Evolutionary conservation across 2,888 invertebrate genomes (phyloP), one percentile per base, ranked within the genome.

Genomic region (Amiota mariae): DNA sequence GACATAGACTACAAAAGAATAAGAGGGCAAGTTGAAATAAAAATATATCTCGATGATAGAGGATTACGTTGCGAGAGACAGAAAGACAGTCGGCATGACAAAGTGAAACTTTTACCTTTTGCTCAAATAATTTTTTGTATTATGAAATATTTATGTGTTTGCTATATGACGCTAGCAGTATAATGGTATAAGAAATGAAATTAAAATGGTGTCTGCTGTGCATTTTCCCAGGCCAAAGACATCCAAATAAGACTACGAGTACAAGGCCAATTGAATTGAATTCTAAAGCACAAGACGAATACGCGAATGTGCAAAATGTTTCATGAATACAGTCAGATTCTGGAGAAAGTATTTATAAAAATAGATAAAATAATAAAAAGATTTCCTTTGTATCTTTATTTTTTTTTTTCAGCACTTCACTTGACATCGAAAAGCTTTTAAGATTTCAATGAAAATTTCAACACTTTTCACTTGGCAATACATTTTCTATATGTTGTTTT

Each of bases 171-270:
- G n/a, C 54, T 54, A n/a, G 11, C 54, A 54, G 12, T 10, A n/a
- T 54, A n/a, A 10, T 54, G 11, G 11, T 12, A 54, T 54, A 54
- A 54, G n/a, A 54, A 54, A 54, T 54, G n/a, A 54, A 13, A 15
- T 15, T n/a, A n/a, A 9, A 13, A 54, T 54, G 54, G 54, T n/a
- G n/a, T 13, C 54, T 13, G 63, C 63, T 63, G 63, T 46, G 15
- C 46, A 46, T n/a, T 63, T 63, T 63, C 46, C 63, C 63, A 63
- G n/a, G 63, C 63, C 46, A 36, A 36, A 46, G 63, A n/a, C 47
- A 46, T 36, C 6, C 13, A 63, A 15, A 15, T 15, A 47, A 63
- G 24, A 13, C 8, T 46, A 63, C 9, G n/a, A 24, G n/a, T n/a
- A n/a, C n/a, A 24, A 63, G 10, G 15, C 36, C 46, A 63, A 59